phyloP scores from a whole-genome alignment of 2,888 invertebrate species.

The Blomia tropicalis region DNA sequence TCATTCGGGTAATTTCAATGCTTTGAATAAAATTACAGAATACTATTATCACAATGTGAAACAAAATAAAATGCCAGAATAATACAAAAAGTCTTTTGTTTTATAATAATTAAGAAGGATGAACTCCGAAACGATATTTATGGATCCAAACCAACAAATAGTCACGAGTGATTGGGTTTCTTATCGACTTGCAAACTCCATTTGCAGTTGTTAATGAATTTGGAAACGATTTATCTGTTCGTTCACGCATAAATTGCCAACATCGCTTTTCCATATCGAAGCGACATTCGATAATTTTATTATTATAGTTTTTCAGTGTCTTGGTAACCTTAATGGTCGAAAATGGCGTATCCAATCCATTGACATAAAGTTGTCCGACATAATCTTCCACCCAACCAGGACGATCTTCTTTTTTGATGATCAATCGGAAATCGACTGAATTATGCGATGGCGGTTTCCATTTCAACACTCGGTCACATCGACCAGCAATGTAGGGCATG shows the following conservation, averaged over 20 bases:
- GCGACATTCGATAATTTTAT: constrained; percentile 84
- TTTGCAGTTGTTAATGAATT: constrained; percentile 27
- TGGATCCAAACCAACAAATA: constrained; percentile 56
- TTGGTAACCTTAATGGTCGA: constrained; percentile 58
- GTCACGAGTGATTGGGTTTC: constrained; percentile 67
- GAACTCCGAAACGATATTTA: constrained; percentile 41
- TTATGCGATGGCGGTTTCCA: constrained; percentile 93
- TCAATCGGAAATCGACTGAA: constrained; percentile 84
- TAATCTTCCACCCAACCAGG: constrained; percentile 50
- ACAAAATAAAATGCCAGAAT: neutral
- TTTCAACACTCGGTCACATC: constrained; percentile 69
- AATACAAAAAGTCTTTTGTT: too few species aligned
- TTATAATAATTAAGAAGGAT: too few species aligned
- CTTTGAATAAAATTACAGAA: neutral
- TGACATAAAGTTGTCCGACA: constrained; percentile 59
- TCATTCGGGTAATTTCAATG: neutral
- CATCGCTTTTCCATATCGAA: constrained; percentile 41
- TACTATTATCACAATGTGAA: neutral
- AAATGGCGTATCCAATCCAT: constrained; percentile 49
- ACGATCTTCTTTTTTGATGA: constrained; percentile 55
- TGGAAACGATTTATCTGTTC: constrained; percentile 65
- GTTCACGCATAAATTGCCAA: constrained; percentile 87
- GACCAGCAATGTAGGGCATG: constrained; percentile 68
- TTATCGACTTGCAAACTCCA: constrained; percentile 70
- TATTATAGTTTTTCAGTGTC: constrained; percentile 57